Evolutionary conservation across 2,797 vertebrate species (phyloP).

Genomic region (Oreochromis mossambicus): DNA sequence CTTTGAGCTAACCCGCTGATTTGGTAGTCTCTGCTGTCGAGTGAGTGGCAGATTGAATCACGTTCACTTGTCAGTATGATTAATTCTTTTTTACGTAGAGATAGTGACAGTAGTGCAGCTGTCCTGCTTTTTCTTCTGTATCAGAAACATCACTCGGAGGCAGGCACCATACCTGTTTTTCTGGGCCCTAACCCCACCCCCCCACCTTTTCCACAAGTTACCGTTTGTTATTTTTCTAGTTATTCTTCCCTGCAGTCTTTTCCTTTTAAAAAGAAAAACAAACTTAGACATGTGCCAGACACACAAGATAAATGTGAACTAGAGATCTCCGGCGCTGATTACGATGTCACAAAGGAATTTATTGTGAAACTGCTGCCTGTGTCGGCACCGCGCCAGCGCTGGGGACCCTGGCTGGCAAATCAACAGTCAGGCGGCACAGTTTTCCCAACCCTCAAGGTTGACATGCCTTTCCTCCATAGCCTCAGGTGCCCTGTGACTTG

Average conservation of each 20-base stretch:
- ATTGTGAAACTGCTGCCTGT: slow-evolving; percentile 56
- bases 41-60: neutral
- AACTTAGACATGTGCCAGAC: slow-evolving; percentile 10
- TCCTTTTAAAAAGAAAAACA: neutral
- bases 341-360: slow-evolving; percentile 58
- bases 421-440: slow-evolving; percentile 7
- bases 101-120: neutral
- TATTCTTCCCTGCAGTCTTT: slow-evolving; percentile 35
- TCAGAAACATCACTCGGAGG: neutral
- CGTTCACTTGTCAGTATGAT: neutral
- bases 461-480: slow-evolving; percentile 14
- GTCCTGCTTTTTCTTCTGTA: neutral
- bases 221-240: slow-evolving; percentile 63
- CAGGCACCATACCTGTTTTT: slow-evolving; percentile 49
- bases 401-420: slow-evolving; percentile 11
- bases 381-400: slow-evolving; percentile 22
- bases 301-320: slow-evolving; percentile 47
- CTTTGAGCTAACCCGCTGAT: neutral
- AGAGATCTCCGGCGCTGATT: slow-evolving; percentile 49
- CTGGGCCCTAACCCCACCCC: neutral
- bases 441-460: neutral
- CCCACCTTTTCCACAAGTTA: slow-evolving; percentile 12
- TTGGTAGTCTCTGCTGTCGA: neutral
- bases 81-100: neutral
- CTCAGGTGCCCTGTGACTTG: slow-evolving; percentile 14